A percentile compares a stretch with the other conserved stretches of the same genome.
Conservation (phyloP, 2,888 invertebrate genomes). For the Ectemnius lituratus region DNA sequence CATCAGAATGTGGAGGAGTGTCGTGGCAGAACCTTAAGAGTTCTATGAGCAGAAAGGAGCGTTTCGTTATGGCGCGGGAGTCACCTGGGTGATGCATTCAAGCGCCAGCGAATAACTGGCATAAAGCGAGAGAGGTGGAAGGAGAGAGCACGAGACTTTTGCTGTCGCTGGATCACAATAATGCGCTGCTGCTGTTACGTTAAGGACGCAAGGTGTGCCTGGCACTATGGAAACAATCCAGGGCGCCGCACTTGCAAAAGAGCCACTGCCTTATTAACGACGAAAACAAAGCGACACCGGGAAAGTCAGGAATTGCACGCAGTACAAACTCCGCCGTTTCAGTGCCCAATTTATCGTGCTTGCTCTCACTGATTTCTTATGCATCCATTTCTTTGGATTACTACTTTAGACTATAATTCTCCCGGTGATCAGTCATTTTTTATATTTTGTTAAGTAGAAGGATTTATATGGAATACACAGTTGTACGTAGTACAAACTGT, state of each 20-base stretch:
- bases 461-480: too few species aligned
- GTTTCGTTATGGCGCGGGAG: constrained; percentile 16
- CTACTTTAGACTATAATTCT: too few species aligned
- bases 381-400: too few species aligned
- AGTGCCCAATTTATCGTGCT: background rate
- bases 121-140: background rate
- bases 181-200: background rate
- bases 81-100: constrained; percentile 29
- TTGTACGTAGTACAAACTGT: too few species aligned
- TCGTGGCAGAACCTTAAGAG: constrained; percentile 17
- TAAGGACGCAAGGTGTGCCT: constrained; percentile 12
- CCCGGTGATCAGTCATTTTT: too few species aligned
- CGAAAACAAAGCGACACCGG: constrained; percentile 6
- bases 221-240: constrained; percentile 2
- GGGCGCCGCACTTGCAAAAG: background rate
- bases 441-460: too few species aligned
- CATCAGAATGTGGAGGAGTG: constrained; percentile 10
- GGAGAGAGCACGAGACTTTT: too few species aligned
- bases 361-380: too few species aligned
- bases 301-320: background rate
- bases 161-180: constrained; percentile 1
- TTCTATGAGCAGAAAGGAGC: constrained; percentile 28
- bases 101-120: constrained; percentile 15
- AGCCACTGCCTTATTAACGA: constrained; percentile 13
- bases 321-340: too few species aligned